Percentiles rank a stretch among this genome's conserved stretches.
Evolutionary conservation across 2,113 vertebrate genomes (phyloP).

Genomic region (Pionites leucogaster): DNA sequence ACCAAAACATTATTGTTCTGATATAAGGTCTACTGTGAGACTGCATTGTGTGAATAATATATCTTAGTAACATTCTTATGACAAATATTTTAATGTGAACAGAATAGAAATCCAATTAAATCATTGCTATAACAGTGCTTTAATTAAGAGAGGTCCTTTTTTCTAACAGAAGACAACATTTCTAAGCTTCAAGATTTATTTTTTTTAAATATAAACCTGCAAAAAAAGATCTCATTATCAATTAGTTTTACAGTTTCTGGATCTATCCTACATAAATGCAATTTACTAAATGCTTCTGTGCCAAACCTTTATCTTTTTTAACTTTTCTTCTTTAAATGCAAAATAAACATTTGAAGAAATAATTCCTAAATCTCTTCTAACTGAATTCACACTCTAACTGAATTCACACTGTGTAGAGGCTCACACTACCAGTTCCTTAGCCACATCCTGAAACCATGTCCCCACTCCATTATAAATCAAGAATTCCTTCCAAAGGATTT

Average conservation of each 20-base stretch:
- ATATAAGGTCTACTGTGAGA: neutral
- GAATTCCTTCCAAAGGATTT: neutral
- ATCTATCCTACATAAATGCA: neutral
- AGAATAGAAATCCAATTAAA: neutral
- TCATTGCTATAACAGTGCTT: neutral
- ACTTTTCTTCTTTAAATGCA: neutral
- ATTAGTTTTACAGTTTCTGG: neutral
- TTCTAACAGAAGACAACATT: neutral
- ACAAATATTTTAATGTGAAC: neutral
- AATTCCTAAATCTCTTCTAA: neutral
- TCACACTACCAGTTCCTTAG: neutral
- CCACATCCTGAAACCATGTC: rapidly evolving
- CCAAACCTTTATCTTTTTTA: neutral
- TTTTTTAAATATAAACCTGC: neutral
- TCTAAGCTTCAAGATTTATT: neutral
- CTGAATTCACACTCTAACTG: neutral
- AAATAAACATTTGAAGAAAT: neutral
- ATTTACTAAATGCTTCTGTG: neutral
- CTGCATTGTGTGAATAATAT: neutral
- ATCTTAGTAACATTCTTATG: neutral
- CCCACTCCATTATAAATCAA: neutral
- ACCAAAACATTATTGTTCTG: neutral
- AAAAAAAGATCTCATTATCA: neutral
- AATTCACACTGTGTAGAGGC: neutral
- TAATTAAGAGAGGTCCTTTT: neutral